Base-by-base conservation (phyloP, 2,113 vertebrate genomes). In the human (Homo sapiens) region DNA sequence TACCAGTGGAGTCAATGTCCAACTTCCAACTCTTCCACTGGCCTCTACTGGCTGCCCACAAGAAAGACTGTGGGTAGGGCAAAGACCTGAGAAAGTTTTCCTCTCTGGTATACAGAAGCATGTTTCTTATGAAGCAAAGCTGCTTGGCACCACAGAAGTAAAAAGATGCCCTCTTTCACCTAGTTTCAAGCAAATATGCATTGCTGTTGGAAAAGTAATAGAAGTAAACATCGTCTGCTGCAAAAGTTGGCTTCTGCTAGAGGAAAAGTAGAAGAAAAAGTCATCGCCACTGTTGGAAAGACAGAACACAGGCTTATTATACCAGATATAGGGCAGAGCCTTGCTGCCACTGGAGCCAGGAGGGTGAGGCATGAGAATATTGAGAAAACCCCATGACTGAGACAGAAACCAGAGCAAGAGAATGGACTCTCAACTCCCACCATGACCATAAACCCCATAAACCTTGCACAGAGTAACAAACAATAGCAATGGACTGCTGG, bases 351-450 rank as follows among this genome's bases (percentile, higher is more conserved):
- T 23, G 4, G 35, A 40, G 43, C 2, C 2, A 25, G 23, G 43
- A 13, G 10, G 1, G 2, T 12, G 9, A 5, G 12, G 11, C 1
- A 27, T 2, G 68, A 27, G 16, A 48, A 73, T 10, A 3, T 27
- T 70, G 35, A 90, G 2, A 59, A 59, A 89, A 32, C 3, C 18
- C 4, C 25, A 7, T 4, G 1, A 2, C 30, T 89, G 52, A 70
- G 16, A 92, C 7, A 48, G 48, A 57, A 4, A 38, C 1, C 50
- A 68, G 2, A n/a, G 76, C 3, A 64, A 76, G 30, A 90, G 12
- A 80, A 73, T 25, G 16, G 45, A 25, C 0, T 48, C 16, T 43
- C 43, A 64, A 30, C 20, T 57, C 14, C 7, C 7, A 59, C 10
- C 6, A 1, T 52, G 38, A 52, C 9, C 25, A 32, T 80, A 27